Evolutionary conservation across 2,888 invertebrate species (phyloP).

Genomic region (Drosophila villosipedis): DNA sequence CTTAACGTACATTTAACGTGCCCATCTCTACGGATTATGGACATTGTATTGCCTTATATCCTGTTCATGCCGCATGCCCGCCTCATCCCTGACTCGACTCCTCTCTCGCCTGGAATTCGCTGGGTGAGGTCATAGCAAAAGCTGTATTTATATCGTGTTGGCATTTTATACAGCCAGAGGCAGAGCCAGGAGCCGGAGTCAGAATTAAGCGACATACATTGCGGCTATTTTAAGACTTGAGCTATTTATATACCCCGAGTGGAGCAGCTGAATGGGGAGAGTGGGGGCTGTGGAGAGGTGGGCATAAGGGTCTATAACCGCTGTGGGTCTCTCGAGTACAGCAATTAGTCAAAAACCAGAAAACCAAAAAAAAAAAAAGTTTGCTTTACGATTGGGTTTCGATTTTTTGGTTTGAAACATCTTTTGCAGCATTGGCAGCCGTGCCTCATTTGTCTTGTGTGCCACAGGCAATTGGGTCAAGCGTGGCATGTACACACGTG

Average conservation of each 20-base stretch:
- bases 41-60: constrained; percentile 25
- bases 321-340: constrained; percentile 41
- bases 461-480: constrained; percentile 62
- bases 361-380: constrained; percentile 17
- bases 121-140: constrained; percentile 50
- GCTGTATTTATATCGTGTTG: constrained; percentile 7
- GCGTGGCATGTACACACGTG: constrained; percentile 52
- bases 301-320: not conserved
- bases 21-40: constrained; percentile 7
- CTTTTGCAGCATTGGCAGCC: constrained; percentile 62
- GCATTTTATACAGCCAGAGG: not conserved
- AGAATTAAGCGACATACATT: constrained; percentile 9
- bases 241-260: constrained; percentile 37
- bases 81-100: not conserved
- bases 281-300: not conserved
- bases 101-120: not conserved
- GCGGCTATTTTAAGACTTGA: constrained; percentile 35
- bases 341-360: constrained; percentile 60
- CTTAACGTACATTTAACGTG: not conserved
- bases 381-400: constrained; percentile 18
- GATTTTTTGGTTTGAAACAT: constrained; percentile 23
- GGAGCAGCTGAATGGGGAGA: not conserved
- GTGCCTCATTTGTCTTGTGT: constrained; percentile 60
- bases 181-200: constrained; percentile 8
- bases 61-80: constrained; percentile 33